Conservation (phyloP, 2,888 invertebrate species). For the Rambutsinella grinnellia region DNA sequence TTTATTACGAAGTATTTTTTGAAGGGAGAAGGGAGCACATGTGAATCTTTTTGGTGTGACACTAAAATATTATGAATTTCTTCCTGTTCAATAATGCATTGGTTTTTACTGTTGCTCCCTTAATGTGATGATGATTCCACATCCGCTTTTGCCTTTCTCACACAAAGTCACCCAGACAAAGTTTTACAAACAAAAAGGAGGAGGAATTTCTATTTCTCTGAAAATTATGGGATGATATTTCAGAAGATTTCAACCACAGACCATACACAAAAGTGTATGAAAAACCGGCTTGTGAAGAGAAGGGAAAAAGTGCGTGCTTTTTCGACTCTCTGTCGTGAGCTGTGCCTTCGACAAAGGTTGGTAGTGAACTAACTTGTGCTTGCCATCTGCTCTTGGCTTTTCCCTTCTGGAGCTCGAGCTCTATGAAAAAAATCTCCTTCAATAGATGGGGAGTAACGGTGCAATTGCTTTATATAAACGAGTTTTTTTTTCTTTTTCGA, state of each 20-base stretch:
- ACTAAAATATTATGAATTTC: slow-evolving; percentile 42
- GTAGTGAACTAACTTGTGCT: slow-evolving; percentile 51
- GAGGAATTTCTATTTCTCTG: too few species aligned
- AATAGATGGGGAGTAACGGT: background rate
- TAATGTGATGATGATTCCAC: background rate
- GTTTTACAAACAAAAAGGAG: too few species aligned
- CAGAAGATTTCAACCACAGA: slow-evolving; percentile 22
- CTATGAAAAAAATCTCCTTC: background rate
- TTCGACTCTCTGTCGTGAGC: slow-evolving; percentile 11
- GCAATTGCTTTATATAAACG: background rate
- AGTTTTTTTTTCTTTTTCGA: background rate
- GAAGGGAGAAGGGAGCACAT: background rate
- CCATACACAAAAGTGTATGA: background rate
- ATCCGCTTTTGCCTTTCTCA: background rate
- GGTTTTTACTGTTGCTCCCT: background rate
- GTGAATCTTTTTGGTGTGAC: background rate
- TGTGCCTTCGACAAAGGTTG: slow-evolving; percentile 47
- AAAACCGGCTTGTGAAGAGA: background rate
- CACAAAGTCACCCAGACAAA: too few species aligned
- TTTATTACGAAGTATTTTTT: background rate
- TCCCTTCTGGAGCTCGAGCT: background rate
- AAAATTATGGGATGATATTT: slow-evolving; percentile 28
- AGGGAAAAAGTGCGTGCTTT: background rate
- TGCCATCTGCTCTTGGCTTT: slow-evolving; percentile 47
- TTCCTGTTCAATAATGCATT: slow-evolving; percentile 45